Evolutionary conservation across 2,797 vertebrate genomes (phyloP), one percentile per base, ranked within the genome.

Genomic region (Falco biarmicus): DNA sequence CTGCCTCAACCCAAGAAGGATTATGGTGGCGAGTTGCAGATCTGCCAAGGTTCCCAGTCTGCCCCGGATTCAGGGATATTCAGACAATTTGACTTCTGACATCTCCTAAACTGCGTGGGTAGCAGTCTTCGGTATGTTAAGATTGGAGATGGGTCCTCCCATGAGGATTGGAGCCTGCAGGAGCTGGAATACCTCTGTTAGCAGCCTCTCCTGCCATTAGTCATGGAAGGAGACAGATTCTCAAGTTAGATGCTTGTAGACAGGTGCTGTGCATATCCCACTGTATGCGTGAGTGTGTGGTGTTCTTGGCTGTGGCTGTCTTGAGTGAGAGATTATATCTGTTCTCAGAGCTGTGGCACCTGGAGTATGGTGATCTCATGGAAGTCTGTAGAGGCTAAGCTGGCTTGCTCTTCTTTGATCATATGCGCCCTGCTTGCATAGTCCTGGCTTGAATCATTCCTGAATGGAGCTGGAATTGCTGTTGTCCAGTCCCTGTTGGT

Each of bases 261-360:
- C 37, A 9, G 5, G 6, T 59, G 70, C 39, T 31, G 3, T 69
- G 21, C 0, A 0, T 70, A 47, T 22, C 43, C 20, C 29, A 19
- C 9, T 1, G 0, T 32, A 6, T 3, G 4, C 2, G 3, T 31
- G 39, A 37, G 9, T 47, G 6, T 25, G 17, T 70, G 13, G n/a
- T 71, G 69, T 80, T 71, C 25, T 68, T 83, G 39, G 4, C 43
- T 41, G 34, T 69, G 41, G 24, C n/a, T 84, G 78, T 75, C 15
- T 64, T 85, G 34, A 29, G 13, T 26, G n/a, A 71, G 34, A 20
- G 10, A 41, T 76, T 56, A 54, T 48, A 89, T 60, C 77, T 87
- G 5, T 63, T 70, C 60, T 76, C 53, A 32, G 14, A 37, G 59
- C 76, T 59, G 11, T 1, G 4, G 28, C 34, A 25, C 26, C 16